Percentiles rank a stretch among this genome's conserved stretches.
Conservation (phyloP, 2,888 invertebrate genomes). For the Meteorus colon region DNA sequence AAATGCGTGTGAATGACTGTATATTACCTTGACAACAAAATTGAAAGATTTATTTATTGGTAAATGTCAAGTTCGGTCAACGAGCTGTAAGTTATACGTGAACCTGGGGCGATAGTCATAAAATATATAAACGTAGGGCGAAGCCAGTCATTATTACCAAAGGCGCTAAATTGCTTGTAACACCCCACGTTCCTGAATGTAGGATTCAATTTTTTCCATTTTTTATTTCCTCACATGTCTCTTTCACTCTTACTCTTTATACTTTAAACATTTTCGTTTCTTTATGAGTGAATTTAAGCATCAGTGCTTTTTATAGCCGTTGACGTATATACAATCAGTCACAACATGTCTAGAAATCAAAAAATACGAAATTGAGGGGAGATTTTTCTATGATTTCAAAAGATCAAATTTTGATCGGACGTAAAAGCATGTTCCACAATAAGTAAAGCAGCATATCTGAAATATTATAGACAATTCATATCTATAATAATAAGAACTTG, state of each 20-base stretch:
- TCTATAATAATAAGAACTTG: too few species aligned
- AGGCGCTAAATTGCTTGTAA: constrained; percentile 69
- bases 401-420: too few species aligned
- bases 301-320: too few species aligned
- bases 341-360: too few species aligned
- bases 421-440: too few species aligned
- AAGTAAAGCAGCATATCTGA: too few species aligned
- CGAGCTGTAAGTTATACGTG: constrained; percentile 65
- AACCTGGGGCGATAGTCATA: constrained; percentile 42
- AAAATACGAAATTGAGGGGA: too few species aligned
- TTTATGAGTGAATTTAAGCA: too few species aligned
- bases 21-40: constrained; percentile 1
- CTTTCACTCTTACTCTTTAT: not conserved
- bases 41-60: constrained; percentile 20
- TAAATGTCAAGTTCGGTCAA: constrained; percentile 47
- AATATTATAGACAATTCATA: too few species aligned
- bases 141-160: constrained; percentile 63
- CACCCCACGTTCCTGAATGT: constrained; percentile 55
- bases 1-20: not conserved
- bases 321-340: too few species aligned
- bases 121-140: constrained; percentile 52
- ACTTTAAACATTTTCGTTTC: too few species aligned
- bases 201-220: constrained; percentile 49
- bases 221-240: constrained; percentile 36
- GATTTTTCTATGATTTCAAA: too few species aligned